Evolutionary conservation across 1,140 invertebrate genomes (phyloP).

Genomic region (Callitettix versicolor): DNA sequence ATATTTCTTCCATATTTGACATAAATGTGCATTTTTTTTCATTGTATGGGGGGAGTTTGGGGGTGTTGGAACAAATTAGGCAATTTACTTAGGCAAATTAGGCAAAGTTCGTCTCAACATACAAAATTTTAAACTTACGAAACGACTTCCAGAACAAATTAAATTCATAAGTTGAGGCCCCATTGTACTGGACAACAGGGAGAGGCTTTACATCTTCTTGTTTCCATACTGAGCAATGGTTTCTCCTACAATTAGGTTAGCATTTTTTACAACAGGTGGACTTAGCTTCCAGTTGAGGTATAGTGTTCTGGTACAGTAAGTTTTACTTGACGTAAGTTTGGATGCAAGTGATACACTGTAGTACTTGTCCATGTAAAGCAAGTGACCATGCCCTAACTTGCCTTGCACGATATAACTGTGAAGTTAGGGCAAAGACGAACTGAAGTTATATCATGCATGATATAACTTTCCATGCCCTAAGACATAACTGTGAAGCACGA

Average conservation of each 20-base stretch:
- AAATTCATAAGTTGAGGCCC: too few species aligned
- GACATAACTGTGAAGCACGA: not conserved
- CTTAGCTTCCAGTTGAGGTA: constrained; percentile 30
- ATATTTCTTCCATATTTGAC: too few species aligned
- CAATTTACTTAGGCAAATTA: too few species aligned
- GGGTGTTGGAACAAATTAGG: too few species aligned
- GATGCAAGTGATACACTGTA: constrained; percentile 33
- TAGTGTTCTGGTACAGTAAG: constrained; percentile 36
- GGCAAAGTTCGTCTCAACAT: too few species aligned
- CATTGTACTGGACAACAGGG: constrained; percentile 20
- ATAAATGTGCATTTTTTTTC: too few species aligned
- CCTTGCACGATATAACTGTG: not conserved
- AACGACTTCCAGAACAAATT: too few species aligned
- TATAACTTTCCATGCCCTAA: too few species aligned
- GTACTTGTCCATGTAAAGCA: constrained; percentile 24
- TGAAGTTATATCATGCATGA: too few species aligned
- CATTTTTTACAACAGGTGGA: constrained; percentile 29
- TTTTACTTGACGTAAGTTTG: constrained; percentile 34
- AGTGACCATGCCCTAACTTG: constrained; percentile 3
- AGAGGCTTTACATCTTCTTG: not conserved
- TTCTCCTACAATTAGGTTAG: constrained; percentile 31
- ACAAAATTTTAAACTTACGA: too few species aligned
- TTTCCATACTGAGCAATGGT: constrained; percentile 23
- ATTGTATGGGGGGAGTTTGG: too few species aligned
- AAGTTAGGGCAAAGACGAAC: too few species aligned